Evolutionary conservation across 2,888 invertebrate genomes (phyloP).

Genomic region (Chesias legatella): DNA sequence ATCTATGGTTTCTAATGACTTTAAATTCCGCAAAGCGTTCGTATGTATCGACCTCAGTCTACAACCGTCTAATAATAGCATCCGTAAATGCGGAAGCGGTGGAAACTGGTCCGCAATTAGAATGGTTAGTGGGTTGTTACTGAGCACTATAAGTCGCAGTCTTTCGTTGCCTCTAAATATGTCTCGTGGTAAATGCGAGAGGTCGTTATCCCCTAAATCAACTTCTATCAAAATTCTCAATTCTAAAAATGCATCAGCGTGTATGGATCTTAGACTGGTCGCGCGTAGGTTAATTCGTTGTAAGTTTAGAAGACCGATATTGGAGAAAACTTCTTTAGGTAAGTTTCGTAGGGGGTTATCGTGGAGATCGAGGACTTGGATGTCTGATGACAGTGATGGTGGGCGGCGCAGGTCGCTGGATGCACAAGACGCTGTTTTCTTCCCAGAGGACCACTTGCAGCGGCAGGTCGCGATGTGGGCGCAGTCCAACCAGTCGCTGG

Average conservation of each 20-base stretch:
- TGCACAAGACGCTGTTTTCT: constrained; percentile 92
- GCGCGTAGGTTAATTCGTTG: constrained; percentile 90
- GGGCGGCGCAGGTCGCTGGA: constrained; percentile 89
- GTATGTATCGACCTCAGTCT: constrained; percentile 87
- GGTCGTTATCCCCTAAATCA: constrained; percentile 91
- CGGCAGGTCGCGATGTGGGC: constrained; percentile 90
- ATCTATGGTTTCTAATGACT: constrained; percentile 87
- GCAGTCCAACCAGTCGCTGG: constrained; percentile 92
- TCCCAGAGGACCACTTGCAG: constrained; percentile 96
- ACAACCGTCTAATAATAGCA: constrained; percentile 90
- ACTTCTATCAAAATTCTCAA: constrained; percentile 92
- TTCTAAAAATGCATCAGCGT: constrained; percentile 92
- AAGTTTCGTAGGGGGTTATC: constrained; percentile 89
- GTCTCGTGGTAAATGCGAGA: constrained; percentile 86
- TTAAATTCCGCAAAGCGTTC: constrained; percentile 87
- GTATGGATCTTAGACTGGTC: constrained; percentile 87
- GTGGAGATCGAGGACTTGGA: constrained; percentile 88
- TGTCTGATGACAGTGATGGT: constrained; percentile 81
- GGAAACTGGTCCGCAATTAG: constrained; percentile 91
- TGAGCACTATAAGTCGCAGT: constrained; percentile 87
- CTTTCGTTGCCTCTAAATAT: constrained; percentile 93
- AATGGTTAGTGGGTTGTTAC: constrained; percentile 89
- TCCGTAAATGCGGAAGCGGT: constrained; percentile 87
- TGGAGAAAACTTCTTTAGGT: constrained; percentile 88
- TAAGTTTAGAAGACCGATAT: constrained; percentile 89